Evolutionary conservation across 2,888 invertebrate species (phyloP), one percentile per base, ranked within the genome.

Genomic region (Zygaena filipendulae): DNA sequence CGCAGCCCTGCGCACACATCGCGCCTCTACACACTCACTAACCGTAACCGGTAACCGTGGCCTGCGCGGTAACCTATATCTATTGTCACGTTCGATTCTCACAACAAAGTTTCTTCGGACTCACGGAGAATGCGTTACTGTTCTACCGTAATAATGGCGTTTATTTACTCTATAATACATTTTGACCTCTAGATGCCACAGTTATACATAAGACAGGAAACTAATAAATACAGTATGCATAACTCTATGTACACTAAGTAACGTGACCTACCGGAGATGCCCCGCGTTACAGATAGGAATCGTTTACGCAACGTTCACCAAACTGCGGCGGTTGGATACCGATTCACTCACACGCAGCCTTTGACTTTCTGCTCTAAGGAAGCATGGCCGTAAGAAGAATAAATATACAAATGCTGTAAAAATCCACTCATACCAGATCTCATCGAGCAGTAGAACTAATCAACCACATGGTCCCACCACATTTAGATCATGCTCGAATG

Each of bases 1-100:
- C 89, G 87, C 82, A 87, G 87, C 82, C 88, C 89, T 87, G 82
- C 70, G 69, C 67, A 71, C 66, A 71, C 63, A 66, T 51, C 57
- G 60, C 64, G 58, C 61, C 58, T 56, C 62, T 55, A 57, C 53
- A 52, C 57, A 47, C 60, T 50, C 47, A 48, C 49, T 47, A 41
- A 35, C 45, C 40, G 32, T 35, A 32, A 22, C 30, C n/a, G n/a
- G n/a, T n/a, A n/a, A n/a, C n/a, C n/a, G n/a, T n/a, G n/a, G n/a
- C n/a, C n/a, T n/a, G n/a, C n/a, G n/a, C n/a, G n/a, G n/a, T n/a
- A n/a, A n/a, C n/a, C n/a, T n/a, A n/a, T n/a, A n/a, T n/a, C n/a
- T n/a, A n/a, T n/a, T n/a, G n/a, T n/a, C n/a, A n/a, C n/a, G n/a
- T n/a, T n/a, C n/a, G n/a, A n/a, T n/a, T n/a, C n/a, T n/a, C n/a